Conservation (phyloP, 2,797 vertebrate species). For the Myripristis murdjan region DNA sequence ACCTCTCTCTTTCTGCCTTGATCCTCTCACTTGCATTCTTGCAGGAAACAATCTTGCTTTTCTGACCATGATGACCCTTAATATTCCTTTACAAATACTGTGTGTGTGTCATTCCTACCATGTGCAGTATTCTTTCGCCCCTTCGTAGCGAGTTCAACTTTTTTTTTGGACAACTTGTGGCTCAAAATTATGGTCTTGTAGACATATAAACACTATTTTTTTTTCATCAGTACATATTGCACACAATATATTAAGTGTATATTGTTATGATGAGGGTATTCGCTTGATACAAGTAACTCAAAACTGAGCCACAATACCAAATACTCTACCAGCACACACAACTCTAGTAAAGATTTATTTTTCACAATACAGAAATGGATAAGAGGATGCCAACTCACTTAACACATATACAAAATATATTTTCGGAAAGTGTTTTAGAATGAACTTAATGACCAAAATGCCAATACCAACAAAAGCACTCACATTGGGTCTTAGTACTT, state of each 20-base stretch:
- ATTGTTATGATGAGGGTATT: slow-evolving; percentile 39
- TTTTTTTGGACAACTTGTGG: background rate
- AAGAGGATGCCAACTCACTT: slow-evolving; percentile 27
- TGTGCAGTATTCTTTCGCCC: slow-evolving; percentile 55
- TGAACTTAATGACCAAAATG: slow-evolving; percentile 36
- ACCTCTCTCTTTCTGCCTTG: slow-evolving; percentile 48
- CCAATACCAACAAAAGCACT: background rate
- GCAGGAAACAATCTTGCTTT: slow-evolving; percentile 20
- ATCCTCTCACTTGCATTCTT: slow-evolving; percentile 54
- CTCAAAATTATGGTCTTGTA: slow-evolving; percentile 17
- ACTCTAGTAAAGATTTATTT: slow-evolving; percentile 39
- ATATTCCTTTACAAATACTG: slow-evolving; percentile 23
- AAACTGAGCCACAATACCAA: slow-evolving; percentile 52
- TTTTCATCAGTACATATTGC: slow-evolving; percentile 37
- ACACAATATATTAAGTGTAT: slow-evolving; percentile 37
- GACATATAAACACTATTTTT: slow-evolving; percentile 64
- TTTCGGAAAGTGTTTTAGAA: slow-evolving; percentile 47
- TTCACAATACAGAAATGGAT: slow-evolving; percentile 24
- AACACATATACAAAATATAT: slow-evolving; percentile 37
- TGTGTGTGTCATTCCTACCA: slow-evolving; percentile 33
- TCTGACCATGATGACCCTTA: slow-evolving; percentile 33
- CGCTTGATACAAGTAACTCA: slow-evolving; percentile 23
- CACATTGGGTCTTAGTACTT: slow-evolving; percentile 21
- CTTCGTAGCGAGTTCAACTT: slow-evolving; percentile 45
- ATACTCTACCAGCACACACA: slow-evolving; percentile 61